A percentile compares a stretch with the other conserved stretches of the same genome.
Evolutionary conservation across 1,140 invertebrate genomes (phyloP).

Genomic region (Drosophila ercepeae): DNA sequence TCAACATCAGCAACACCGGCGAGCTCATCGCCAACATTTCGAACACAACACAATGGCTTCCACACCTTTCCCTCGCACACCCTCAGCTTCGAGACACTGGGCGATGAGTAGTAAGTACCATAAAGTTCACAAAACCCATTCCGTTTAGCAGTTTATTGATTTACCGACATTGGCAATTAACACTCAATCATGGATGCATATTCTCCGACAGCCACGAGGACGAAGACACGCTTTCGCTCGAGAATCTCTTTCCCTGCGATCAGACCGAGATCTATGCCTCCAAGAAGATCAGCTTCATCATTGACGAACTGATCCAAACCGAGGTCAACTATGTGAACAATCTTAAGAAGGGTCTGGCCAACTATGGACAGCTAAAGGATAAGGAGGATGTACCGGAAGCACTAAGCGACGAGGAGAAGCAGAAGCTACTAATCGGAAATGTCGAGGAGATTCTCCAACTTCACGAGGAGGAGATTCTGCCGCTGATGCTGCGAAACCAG

Average conservation of each 20-base stretch:
- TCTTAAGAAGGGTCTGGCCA: slow-evolving; percentile 67
- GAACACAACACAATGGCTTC: slow-evolving; percentile 65
- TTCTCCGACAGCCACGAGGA: slow-evolving; percentile 68
- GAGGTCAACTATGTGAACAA: slow-evolving; percentile 81
- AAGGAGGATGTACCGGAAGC: slow-evolving; percentile 59
- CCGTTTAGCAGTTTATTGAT: slow-evolving; percentile 1
- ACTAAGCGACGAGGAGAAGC: slow-evolving; percentile 55
- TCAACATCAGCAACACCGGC: slow-evolving; percentile 22
- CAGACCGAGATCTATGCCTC: slow-evolving; percentile 81
- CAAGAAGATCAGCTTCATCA: slow-evolving; percentile 79
- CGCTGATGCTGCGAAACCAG: slow-evolving; percentile 74
- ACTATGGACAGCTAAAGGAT: slow-evolving; percentile 68
- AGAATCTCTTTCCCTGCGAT: slow-evolving; percentile 82
- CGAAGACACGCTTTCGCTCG: slow-evolving; percentile 76
- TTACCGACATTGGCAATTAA: slow-evolving; percentile 1
- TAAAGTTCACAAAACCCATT: slow-evolving; percentile 5
- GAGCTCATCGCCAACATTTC: slow-evolving; percentile 57
- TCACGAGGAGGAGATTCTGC: slow-evolving; percentile 74
- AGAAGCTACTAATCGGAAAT: slow-evolving; percentile 65
- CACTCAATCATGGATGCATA: neutral
- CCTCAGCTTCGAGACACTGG: slow-evolving; percentile 69
- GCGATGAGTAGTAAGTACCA: slow-evolving; percentile 82
- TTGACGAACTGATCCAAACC: slow-evolving; percentile 79
- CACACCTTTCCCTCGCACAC: slow-evolving; percentile 70
- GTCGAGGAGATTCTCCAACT: slow-evolving; percentile 68